Evolutionary conservation across 2,797 vertebrate genomes (phyloP).

Genomic region (Dryobates pubescens): DNA sequence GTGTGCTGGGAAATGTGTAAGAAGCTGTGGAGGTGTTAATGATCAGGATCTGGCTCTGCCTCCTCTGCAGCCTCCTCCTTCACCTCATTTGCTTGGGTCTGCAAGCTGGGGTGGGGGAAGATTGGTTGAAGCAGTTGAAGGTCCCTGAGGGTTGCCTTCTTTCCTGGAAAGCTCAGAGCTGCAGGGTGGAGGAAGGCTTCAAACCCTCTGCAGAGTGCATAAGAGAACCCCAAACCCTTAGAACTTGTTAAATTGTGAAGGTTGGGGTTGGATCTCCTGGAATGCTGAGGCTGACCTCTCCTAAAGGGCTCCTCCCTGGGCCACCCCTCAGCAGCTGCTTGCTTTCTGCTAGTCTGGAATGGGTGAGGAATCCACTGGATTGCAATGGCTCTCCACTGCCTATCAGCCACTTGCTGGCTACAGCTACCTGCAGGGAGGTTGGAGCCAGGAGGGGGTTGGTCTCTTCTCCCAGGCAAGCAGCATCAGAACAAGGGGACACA

Average conservation of each 20-base stretch:
- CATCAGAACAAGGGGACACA: no score
- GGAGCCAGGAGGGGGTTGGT: no score
- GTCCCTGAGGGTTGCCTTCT: background rate
- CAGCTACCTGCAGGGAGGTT: no score
- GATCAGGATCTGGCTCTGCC: background rate
- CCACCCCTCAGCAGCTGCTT: background rate
- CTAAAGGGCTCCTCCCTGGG: background rate
- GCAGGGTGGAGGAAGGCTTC: background rate
- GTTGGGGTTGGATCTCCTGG: rapidly evolving
- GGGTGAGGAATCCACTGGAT: background rate
- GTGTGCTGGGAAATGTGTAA: background rate
- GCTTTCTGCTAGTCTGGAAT: background rate
- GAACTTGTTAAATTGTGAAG: background rate
- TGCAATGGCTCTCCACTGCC: background rate
- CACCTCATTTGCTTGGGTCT: background rate
- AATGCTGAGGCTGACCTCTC: background rate
- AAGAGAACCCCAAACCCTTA: no score
- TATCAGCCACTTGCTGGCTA: background rate
- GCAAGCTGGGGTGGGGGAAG: background rate
- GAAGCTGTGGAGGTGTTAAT: background rate
- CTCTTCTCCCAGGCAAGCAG: no score
- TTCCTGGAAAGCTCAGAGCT: background rate
- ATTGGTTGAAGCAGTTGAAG: rapidly evolving
- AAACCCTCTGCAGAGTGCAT: background rate
- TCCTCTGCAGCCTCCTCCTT: background rate